Evolutionary conservation across 1,140 invertebrate genomes (phyloP).

Genomic region (Sarcophaga peregrina): DNA sequence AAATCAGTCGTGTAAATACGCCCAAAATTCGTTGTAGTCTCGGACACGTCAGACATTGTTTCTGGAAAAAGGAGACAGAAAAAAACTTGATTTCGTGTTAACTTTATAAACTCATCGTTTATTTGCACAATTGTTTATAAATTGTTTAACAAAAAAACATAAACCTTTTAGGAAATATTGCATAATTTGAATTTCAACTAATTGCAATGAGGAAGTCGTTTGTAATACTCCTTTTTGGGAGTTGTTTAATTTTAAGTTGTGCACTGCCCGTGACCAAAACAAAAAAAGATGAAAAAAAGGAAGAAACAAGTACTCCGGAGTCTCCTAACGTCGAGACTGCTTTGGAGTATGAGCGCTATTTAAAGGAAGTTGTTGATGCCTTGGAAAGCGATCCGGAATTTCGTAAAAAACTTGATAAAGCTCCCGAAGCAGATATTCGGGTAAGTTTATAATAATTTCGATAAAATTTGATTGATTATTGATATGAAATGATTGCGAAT

Average conservation of each 20-base stretch:
- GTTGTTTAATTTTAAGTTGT: not conserved
- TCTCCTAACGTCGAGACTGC: constrained; percentile 57
- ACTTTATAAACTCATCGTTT: not conserved
- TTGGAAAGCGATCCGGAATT: constrained; percentile 88
- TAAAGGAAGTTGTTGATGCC: constrained; percentile 86
- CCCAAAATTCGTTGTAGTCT: not conserved
- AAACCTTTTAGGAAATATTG: not conserved
- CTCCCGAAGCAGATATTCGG: constrained; percentile 81
- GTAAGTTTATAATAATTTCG: constrained; percentile 68
- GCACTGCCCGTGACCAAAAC: constrained; percentile 60
- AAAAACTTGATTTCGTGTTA: constrained; percentile 5
- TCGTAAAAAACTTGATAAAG: constrained; percentile 82
- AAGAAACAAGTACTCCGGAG: constrained; percentile 50
- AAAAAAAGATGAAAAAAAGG: constrained; percentile 54
- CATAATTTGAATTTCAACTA: not conserved
- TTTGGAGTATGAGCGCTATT: constrained; percentile 85
- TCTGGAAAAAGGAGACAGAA: constrained; percentile 5
- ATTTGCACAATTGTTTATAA: constrained; percentile 22
- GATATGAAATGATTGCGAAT: constrained; percentile 48
- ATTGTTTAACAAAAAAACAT: not conserved
- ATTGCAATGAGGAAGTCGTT: not conserved
- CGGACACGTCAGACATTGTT: constrained; percentile 22
- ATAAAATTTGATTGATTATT: not conserved
- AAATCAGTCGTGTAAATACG: not conserved
- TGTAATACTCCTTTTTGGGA: not conserved